Evolutionary conservation across 2,797 vertebrate genomes (phyloP), one percentile per base, ranked within the genome.

Genomic region (Eidolon dupreanum): DNA sequence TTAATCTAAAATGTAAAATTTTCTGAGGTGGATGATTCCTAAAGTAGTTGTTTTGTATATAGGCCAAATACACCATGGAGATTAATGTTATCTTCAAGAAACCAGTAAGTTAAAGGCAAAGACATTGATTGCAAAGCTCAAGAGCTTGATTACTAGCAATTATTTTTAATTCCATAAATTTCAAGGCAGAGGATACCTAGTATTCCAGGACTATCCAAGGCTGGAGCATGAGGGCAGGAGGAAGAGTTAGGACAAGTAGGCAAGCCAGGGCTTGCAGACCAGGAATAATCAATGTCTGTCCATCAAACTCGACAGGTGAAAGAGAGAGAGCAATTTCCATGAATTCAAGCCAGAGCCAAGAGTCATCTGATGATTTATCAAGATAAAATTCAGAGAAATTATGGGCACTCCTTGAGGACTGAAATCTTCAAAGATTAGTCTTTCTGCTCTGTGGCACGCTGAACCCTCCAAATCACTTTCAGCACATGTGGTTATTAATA

Each of bases 401-500:
- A 31, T 9, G 36, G 66, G 12, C 15, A 87, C 36, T 75, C 9
- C 36, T 81, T 41, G 12, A 90, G 28, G 41, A 70, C 24, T 3
- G 13, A 59, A 31, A 61, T 90, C 43, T 88, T 92, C 82, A 17
- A 31, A 68, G 36, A 53, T 53, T 36, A 55, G 78, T 59, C 51
- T 59, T 81, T 49, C 57, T 38, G 49, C 41, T 24, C 2, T 63
- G 86, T 94, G 88, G 97, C 77, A 94, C 94, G 97, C 84, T 79
- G 97, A 13, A 68, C 82, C 38, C 43, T 97, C 95, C 94, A 57
- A 95, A 85, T 95, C 31, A 88, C 46, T 93, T 93, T 88, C 77
- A 96, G 90, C 78, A 68, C 20, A 73, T 31, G 10, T 51, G 73
- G 94, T 96, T 97, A 93, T 61, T 91, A 84, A 71, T 28, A 84